Base-by-base conservation (phyloP, 2,888 invertebrate species). In the Phyto melanocephala region DNA sequence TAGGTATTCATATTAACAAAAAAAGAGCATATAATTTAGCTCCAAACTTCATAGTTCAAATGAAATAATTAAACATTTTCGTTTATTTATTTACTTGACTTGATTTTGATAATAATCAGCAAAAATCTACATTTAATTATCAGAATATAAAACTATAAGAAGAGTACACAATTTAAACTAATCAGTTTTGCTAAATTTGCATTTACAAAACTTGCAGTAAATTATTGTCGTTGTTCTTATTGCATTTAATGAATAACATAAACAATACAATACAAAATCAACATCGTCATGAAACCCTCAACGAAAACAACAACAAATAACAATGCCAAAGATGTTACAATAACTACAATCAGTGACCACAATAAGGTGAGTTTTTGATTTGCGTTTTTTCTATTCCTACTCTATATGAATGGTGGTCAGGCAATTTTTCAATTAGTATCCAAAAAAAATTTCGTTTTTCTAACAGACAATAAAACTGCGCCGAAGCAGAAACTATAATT, bases 311-410 rank as follows among this genome's bases (percentile, higher is more conserved):
- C 50, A 72, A 60, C 67, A 40, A 28, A 17, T 37, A 70, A 65
- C 20, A 80, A 71, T 68, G 45, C 65, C 33, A 81, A 63, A 74
- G 75, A 77, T 80, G 81, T 74, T 52, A 79, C 80, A 17, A 56
- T 70, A 40, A 79, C 80, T 76, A 79, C 77, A n/a, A 75, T 78
- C 45, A 80, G 56, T 35, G 82, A 77, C 77, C 82, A 67, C 62
- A 79, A 81, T 40, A 81, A 75, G 82, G 82, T 82, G 60, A 74
- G 78, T 63, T 35, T n/a, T 17, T 15, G 20, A n/a, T 28, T 47
- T 33, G 37, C 28, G 22, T n/a, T 65, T 47, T 33, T 0, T n/a
- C 50, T 47, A 0, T 50, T 35, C 33, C 13, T 35, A 11, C 40
- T 63, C 11, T 35, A 13, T 4, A 28, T n/a, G 10, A 56, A 6